Base-by-base conservation (phyloP, 2,888 invertebrate genomes). In the Calliscelio sp. region DNA sequence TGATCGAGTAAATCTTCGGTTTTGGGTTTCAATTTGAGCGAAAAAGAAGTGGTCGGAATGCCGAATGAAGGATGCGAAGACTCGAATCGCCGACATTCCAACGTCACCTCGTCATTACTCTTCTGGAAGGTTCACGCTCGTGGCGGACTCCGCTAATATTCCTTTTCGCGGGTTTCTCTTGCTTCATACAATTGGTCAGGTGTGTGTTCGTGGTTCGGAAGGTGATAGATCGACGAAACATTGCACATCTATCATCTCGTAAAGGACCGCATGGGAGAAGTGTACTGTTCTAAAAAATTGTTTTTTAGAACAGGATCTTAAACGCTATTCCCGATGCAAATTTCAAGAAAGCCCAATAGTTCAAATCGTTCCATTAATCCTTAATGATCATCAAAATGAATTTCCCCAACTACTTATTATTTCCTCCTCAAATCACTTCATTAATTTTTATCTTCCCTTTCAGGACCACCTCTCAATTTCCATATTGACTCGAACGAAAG, bases 41-140 rank as follows among this genome's bases (percentile, higher is more conserved):
- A 4, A 28, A 51, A 66, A 73, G 74, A 82, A 82, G 55, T 71
- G 70, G 81, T 46, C 32, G 77, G 79, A 86, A 81, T 81, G 79
- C 63, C 73, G 75, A 85, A 81, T 81, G 85, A 86, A 85, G 81
- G 84, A 85, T 77, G 77, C 71, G 85, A 77, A 84, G 57, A n/a
- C 79, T 86, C 75, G 70, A 85, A 87, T 85, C 68, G 87, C 81
- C 86, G 87, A 86, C 88, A 87, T 87, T 88, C 86, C 86, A 81
- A 85, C 75, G 78, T 85, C 85, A 85, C 79, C 83, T 85, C 81
- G 75, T 83, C 83, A 86, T 86, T 86, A 86, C 79, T 86, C 86
- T 86, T 85, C 81, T 75, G 57, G 75, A 74, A 81, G 74, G 84
- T 78, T 81, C 66, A 73, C 61, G 73, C 81, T 85, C 71, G 81